A percentile compares a stretch with the other conserved stretches of the same genome.
Evolutionary conservation across 2,113 vertebrate species (phyloP).

Genomic region (Serilophus lunatus): DNA sequence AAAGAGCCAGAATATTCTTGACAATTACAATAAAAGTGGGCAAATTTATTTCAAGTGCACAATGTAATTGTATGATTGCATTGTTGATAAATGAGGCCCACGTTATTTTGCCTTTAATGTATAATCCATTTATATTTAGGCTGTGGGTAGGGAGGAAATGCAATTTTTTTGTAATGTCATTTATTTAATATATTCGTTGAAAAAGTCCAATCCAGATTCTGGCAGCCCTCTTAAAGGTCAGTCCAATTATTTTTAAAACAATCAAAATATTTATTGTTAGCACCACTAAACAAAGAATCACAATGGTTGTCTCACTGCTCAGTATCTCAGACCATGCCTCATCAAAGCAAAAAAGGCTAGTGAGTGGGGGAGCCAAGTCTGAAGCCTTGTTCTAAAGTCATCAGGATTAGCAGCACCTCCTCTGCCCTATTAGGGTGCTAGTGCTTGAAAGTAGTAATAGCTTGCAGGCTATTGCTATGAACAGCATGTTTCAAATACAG

Average conservation of each 20-base stretch:
- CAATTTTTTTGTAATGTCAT: background rate
- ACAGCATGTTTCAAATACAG: background rate
- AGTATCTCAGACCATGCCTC: background rate
- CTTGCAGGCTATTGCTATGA: background rate
- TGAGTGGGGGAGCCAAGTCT: background rate
- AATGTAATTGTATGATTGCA: background rate
- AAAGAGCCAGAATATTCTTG: background rate
- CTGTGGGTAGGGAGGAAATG: background rate
- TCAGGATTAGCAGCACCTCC: background rate
- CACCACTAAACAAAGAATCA: background rate
- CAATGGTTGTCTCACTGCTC: background rate
- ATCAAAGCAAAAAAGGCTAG: background rate
- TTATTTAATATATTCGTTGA: background rate
- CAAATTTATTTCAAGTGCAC: slow-evolving; percentile 9
- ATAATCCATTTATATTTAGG: background rate
- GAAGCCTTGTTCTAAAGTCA: background rate
- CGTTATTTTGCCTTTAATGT: background rate
- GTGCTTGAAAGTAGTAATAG: background rate
- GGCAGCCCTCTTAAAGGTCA: background rate
- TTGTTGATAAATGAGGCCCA: background rate
- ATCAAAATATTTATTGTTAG: background rate
- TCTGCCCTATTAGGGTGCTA: background rate
- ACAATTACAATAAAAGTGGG: background rate
- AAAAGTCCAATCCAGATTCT: background rate
- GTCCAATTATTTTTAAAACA: background rate